A percentile compares a stretch with the other conserved stretches of the same genome.
Evolutionary conservation across 2,113 vertebrate species (phyloP).

Genomic region (Phylloscopus trochiloides): DNA sequence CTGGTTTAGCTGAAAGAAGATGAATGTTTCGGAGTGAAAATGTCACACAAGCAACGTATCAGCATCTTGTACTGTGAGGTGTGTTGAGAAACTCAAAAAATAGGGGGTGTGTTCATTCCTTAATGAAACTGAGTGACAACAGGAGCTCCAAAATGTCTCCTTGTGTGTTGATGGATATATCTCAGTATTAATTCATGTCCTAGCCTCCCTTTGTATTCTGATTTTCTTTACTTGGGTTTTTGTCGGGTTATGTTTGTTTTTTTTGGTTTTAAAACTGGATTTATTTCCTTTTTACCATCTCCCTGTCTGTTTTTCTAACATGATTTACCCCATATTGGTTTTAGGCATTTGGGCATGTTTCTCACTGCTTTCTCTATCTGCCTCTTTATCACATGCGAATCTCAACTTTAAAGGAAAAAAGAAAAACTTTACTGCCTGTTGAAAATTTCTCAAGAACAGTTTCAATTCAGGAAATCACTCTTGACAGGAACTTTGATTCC

Average conservation of each 20-base stretch:
- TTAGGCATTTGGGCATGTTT: neutral
- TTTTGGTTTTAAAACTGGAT: neutral
- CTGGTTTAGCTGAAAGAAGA: neutral
- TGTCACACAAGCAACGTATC: neutral
- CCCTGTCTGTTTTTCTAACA: neutral
- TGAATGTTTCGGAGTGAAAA: neutral
- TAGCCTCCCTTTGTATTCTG: neutral
- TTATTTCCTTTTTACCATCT: neutral
- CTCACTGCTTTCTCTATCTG: neutral
- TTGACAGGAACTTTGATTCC: fast-evolving
- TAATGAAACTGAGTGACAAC: neutral
- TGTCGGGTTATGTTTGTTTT: neutral
- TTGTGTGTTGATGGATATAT: neutral
- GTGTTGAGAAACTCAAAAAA: neutral
- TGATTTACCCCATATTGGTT: neutral
- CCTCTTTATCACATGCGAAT: neutral
- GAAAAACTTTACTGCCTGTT: fast-evolving
- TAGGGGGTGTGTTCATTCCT: neutral
- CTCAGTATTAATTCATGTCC: neutral
- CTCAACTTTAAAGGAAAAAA: neutral
- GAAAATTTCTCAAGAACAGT: neutral
- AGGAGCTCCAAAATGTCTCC: neutral
- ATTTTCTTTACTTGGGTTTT: neutral
- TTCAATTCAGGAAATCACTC: neutral
- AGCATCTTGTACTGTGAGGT: fast-evolving